These are phyloP conservation scores for Lithophane ornitopus DNA, from an alignment of 2,888 invertebrate species.

Conservation along the genomic window DNA sequence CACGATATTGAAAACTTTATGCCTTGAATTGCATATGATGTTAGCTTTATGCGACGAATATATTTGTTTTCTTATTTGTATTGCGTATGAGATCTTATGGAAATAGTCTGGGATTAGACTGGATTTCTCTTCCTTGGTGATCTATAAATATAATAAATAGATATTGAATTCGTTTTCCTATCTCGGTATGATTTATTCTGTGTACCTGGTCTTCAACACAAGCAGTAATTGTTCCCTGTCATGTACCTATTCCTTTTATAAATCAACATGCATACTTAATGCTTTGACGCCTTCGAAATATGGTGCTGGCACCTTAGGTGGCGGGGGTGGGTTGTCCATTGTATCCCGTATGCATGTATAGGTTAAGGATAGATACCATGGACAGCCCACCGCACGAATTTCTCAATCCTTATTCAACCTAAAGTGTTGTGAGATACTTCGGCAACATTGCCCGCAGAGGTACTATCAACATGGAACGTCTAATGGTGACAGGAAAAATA, in stretches of 20 bases:
- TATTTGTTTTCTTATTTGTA: conserved; percentile 51
- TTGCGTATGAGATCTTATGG: conserved; percentile 41
- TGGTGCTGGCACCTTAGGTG: no score
- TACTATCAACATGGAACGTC: no score
- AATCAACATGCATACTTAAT: not conserved
- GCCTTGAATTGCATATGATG: conserved; percentile 63
- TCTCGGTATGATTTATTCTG: not conserved
- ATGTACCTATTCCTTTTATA: not conserved
- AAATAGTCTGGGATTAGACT: conserved; percentile 33
- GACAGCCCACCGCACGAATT: no score
- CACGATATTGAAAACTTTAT: conserved; percentile 76
- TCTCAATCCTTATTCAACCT: no score
- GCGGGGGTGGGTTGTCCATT: no score
- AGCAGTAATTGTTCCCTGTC: not conserved
- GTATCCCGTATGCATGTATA: no score
- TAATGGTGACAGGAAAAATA: no score
- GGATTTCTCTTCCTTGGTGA: conserved; percentile 19
- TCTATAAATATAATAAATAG: conserved; percentile 6
- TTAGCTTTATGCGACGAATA: conserved; percentile 59
- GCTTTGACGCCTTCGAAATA: no score
- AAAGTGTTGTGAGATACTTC: no score
- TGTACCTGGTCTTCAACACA: not conserved
- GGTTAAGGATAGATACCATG: no score
- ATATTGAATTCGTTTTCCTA: not conserved
- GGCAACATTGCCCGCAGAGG: no score